Base-by-base conservation (phyloP, 1,140 invertebrate species). In the Tetraneura akinire region DNA sequence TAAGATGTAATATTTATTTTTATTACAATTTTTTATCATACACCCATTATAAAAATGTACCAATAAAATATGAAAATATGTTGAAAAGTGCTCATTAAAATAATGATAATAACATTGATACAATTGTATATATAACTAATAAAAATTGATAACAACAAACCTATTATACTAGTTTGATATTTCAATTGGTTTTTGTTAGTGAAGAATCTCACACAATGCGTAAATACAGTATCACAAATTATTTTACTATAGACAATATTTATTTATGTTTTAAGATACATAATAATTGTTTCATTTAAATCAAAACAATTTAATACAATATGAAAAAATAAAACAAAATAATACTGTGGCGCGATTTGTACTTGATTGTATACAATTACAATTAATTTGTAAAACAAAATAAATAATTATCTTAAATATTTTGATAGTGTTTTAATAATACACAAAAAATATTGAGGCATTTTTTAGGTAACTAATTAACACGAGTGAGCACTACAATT, bases 391-490 rank as follows among this genome's bases (percentile, higher is more conserved):
- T 29, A 32, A 18, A 37, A 55, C 26, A 51, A 73, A 74, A 74
- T 51, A 18, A 73, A 53, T n/a, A n/a, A 5, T 16, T 14, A 32
- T 8, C 26, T 16, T 5, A 62, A 71, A 16, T 29, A n/a, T 71
- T 71, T 71, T 71, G 47, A 51, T 32, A n/a, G 14, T 8, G 16
- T 29, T 37, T 71, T 71, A 51, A 71, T 47, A 68, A 68, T 68
- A 68, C 37, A 16, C 57, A 55, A 73, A 51, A 53, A 73, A 73
- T 73, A 53, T 53, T 1, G 9, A 76, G 53, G 51, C 29, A 37
- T 26, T 42, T 76, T 76, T 76, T 42, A 57, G 71, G 71, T 76
- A 76, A 76, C 71, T 57, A 74, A 55, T 57, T 37, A 55, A 57
- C 71, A 76, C 47, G 14, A 68, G 45, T 71, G 47, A 23, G 42